Evolutionary conservation across 92 coral and sea anemone species (phyloP), one percentile per base, ranked within the genome.

Genomic region (Pocillopora grandis): DNA sequence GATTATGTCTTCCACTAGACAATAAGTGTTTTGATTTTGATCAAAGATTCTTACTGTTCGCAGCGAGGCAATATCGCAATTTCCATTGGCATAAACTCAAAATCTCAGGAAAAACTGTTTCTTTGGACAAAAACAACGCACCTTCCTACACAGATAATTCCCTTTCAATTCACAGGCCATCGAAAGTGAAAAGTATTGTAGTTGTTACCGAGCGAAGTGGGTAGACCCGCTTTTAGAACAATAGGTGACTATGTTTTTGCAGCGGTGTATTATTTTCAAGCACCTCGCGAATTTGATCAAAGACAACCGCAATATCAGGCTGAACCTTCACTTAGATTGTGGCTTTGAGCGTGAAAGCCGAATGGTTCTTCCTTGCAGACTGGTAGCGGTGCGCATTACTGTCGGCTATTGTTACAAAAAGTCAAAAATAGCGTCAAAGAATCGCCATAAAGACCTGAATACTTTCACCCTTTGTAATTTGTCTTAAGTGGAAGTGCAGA

Each of bases 11-110:
- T 68, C 71, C 58, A 71, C 49, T 81, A 59, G 16, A 33, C 2
- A 9, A 35, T 80, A 71, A 81, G 85, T 81, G 85, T 81, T 71
- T 81, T 81, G 85, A 71, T 37, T 20, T 70, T 59, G 42, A 71
- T 58, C 76, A 59, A 36, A 13, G 33, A 81, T 37, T 58, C 68
- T 70, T 9, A 5, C 65, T 9, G 76, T 36, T 36, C n/a, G 71
- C 6, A 70, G 77, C 5, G 2, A 68, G 42, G 18, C 85, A 81
- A 81, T 81, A 81, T 81, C 61, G 56, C 18, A 21, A n/a, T 36
- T 10, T 15, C 12, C 27, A 58, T 11, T 17, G 23, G 36, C 57
- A 55, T 52, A 31, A 20, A 15, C 49, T 13, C 27, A 37, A 70
- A 59, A 58, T 12, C 69, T 71, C 60, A 37, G 62, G 76, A 23